Evolutionary conservation across 2,113 vertebrate genomes (phyloP).

Genomic region (Scolopax mira): DNA sequence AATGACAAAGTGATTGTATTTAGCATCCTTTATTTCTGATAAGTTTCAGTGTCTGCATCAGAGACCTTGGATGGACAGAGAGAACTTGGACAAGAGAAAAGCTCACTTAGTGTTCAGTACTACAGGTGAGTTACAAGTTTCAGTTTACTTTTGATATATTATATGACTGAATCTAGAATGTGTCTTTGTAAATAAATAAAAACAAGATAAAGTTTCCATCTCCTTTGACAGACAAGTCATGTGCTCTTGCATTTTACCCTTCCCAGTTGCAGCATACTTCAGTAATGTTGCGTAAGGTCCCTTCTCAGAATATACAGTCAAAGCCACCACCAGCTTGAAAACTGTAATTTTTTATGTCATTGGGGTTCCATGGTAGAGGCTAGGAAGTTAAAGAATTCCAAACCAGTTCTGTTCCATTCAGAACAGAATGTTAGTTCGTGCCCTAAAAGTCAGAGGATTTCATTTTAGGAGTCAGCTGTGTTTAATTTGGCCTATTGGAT

Average conservation of each 20-base stretch:
- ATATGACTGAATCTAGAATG: neutral
- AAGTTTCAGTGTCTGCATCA: neutral
- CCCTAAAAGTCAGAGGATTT: neutral
- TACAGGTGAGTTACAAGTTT: neutral
- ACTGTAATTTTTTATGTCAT: neutral
- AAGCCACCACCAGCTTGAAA: neutral
- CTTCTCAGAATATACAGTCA: neutral
- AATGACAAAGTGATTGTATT: neutral
- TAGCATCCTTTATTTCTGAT: neutral
- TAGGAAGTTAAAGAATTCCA: neutral
- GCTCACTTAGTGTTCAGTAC: neutral
- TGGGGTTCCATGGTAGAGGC: neutral
- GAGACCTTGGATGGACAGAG: neutral
- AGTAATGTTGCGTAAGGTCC: neutral
- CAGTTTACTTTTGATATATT: slow-evolving; percentile 10
- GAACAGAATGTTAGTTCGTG: neutral
- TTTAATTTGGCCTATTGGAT: neutral
- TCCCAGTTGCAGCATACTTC: neutral
- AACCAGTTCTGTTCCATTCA: neutral
- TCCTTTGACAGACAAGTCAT: neutral
- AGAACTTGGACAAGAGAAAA: neutral
- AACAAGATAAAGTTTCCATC: neutral
- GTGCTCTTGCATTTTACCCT: neutral
- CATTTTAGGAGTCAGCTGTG: neutral
- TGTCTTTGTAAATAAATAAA: slow-evolving; percentile 23